Evolutionary conservation across 2,797 vertebrate genomes (phyloP).

Genomic region (Artibeus lituratus): DNA sequence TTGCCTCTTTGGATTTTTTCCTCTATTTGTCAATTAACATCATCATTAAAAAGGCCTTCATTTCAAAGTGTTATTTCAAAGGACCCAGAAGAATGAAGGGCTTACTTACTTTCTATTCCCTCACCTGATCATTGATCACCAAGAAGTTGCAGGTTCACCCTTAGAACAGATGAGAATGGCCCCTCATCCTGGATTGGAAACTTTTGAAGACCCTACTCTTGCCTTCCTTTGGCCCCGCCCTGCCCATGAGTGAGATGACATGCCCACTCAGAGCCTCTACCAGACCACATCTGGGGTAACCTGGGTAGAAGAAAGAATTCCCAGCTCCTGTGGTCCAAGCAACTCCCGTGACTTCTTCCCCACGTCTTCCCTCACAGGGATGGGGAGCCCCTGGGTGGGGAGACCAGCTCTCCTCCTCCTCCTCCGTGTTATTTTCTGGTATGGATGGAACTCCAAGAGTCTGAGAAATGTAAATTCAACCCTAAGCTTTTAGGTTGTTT

Average conservation of each 20-base stretch:
- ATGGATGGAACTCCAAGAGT: neutral
- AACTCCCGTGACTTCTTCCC: neutral
- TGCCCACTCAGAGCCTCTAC: neutral
- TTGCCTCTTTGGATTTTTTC: conserved; percentile 3
- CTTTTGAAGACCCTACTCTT: neutral
- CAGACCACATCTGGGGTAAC: neutral
- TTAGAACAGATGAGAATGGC: neutral
- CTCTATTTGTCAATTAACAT: neutral
- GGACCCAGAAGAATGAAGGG: neutral
- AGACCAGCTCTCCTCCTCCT: neutral
- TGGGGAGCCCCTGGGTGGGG: neutral
- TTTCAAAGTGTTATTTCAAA: conserved; percentile 5
- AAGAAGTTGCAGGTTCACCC: neutral
- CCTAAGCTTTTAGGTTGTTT: neutral
- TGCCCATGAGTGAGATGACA: neutral
- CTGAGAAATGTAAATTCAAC: conserved; percentile 33
- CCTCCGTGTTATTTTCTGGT: neutral
- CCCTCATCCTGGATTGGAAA: neutral
- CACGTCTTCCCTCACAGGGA: neutral
- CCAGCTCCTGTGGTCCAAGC: neutral
- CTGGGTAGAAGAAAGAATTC: neutral
- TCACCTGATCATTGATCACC: neutral
- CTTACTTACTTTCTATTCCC: neutral
- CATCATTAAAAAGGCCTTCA: neutral
- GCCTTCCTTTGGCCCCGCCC: neutral